Base-by-base conservation (phyloP, 2,113 vertebrate species). In the Semicossyphus pulcher region DNA sequence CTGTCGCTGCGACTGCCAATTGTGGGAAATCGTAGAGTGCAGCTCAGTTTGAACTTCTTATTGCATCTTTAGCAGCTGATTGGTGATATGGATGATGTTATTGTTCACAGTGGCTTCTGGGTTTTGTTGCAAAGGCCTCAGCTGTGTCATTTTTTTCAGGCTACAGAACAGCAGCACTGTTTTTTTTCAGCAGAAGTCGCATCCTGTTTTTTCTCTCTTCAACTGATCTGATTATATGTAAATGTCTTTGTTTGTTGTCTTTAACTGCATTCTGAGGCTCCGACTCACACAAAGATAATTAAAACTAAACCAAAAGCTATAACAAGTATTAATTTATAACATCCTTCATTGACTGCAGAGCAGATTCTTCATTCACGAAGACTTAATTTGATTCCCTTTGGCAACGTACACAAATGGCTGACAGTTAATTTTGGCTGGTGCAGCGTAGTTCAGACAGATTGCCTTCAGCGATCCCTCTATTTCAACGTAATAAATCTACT, bases 381-480 rank as follows among this genome's bases (percentile, higher is more conserved):
- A 44, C 44, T 63, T 72, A 12, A 56, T 80, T 86, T 48, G 52
- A 68, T 86, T 83, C 31, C 28, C 3, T 88, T 91, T 91, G 88
- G 89, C 86, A 87, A 74, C 67, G 26, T 29, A 78, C 54, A 72
- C 49, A 45, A 78, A 73, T 83, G 84, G 66, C 80, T 78, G 72
- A 77, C 57, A 48, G 31, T 71, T 67, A 21, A 51, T 66, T 75
- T 87, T 86, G 87, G 72, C 88, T 80, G 21, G 32, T 58, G 32
- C 56, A 26, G 67, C 53, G 21, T 59, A 53, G 45, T 42, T 81
- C 53, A 56, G 34, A 76, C 62, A 44, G 44, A 66, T 54, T 57
- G 5, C 52, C 14, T 67, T 70, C 48, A 59, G 64, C 15, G 26
- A 60, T 72, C 26, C 28, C 56, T 54, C 18, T 41, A 39, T 53